Evolutionary conservation across 2,888 invertebrate genomes (phyloP).

Genomic region (Rhingia rostrata): DNA sequence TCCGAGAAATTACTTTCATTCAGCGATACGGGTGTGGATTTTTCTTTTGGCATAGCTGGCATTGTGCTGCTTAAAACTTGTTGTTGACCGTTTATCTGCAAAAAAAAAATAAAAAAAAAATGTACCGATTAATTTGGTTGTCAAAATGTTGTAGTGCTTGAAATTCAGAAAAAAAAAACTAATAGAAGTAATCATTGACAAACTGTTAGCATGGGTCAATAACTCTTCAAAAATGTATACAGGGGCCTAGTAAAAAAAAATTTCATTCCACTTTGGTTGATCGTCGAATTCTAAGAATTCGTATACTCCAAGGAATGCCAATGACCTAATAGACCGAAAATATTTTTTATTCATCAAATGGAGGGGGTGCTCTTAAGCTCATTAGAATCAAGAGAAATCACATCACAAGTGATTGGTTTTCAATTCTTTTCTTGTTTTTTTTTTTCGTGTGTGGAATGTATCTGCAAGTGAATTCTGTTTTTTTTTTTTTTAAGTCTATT

Average conservation of each 20-base stretch:
- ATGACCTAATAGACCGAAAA: slow-evolving; percentile 50
- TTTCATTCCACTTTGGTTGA: slow-evolving; percentile 22
- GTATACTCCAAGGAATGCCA: slow-evolving; percentile 31
- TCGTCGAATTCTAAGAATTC: slow-evolving; percentile 28
- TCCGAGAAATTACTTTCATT: slow-evolving; percentile 80
- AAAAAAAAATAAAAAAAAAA: slow-evolving; percentile 42
- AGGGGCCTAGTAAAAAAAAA: neutral
- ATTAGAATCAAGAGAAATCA: slow-evolving; percentile 37
- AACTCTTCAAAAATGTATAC: slow-evolving; percentile 25
- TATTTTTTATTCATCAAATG: slow-evolving; percentile 50
- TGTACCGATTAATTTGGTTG: neutral
- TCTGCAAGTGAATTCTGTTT: slow-evolving; percentile 26
- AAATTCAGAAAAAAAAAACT: slow-evolving; percentile 10
- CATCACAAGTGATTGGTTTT: slow-evolving; percentile 58
- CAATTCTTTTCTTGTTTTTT: slow-evolving; percentile 32
- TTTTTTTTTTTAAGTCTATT: slow-evolving; percentile 37
- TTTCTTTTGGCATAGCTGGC: slow-evolving; percentile 83
- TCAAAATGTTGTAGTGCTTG: slow-evolving; percentile 14
- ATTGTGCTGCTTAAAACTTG: slow-evolving; percentile 79
- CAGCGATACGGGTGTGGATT: slow-evolving; percentile 81
- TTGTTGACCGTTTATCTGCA: slow-evolving; percentile 79
- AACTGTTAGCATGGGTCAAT: slow-evolving; percentile 58
- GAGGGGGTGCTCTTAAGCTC: slow-evolving; percentile 38
- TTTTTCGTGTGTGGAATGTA: slow-evolving; percentile 40
- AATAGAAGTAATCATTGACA: slow-evolving; percentile 24